These are phyloP conservation scores for Danio tinwini DNA, from an alignment of 2,797 vertebrate genomes.

Conservation along the genomic window DNA sequence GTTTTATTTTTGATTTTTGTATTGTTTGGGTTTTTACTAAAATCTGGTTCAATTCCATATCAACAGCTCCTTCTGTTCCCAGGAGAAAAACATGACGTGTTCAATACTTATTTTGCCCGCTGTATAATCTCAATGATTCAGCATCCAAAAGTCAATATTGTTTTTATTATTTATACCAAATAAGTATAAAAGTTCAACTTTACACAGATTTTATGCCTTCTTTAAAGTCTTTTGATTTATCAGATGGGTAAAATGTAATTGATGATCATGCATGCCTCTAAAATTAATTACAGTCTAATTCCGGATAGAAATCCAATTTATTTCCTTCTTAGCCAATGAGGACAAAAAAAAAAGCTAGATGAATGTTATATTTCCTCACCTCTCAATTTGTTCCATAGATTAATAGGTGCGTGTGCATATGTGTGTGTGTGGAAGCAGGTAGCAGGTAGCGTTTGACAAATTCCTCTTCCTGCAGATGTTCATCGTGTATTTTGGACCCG, in stretches of 20 bases:
- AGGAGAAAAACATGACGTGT: too few relatives aligned
- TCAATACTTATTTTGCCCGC: too few relatives aligned
- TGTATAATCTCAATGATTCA: too few relatives aligned
- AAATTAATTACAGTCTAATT: conserved; percentile 46
- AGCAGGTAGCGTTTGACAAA: neutral
- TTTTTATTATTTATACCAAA: neutral
- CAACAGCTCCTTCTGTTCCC: too few relatives aligned
- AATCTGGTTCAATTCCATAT: too few relatives aligned
- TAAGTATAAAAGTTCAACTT: neutral
- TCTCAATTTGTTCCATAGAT: conserved; percentile 15
- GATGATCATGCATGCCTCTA: conserved; percentile 33
- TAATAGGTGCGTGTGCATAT: conserved; percentile 1
- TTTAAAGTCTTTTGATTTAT: conserved; percentile 26
- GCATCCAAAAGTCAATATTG: too few relatives aligned
- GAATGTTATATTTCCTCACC: conserved; percentile 17
- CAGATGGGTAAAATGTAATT: conserved; percentile 44
- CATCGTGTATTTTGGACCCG: conserved; percentile 18
- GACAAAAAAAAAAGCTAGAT: neutral
- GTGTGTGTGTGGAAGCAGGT: conserved; percentile 9
- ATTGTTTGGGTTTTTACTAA: too few relatives aligned
- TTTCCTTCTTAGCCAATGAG: conserved; percentile 29
- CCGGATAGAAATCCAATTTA: conserved; percentile 35
- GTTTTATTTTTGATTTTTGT: too few relatives aligned
- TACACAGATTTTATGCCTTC: neutral
- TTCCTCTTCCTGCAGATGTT: neutral